Evolutionary conservation across 2,113 vertebrate genomes (phyloP).

Genomic region (Lepus americanus): DNA sequence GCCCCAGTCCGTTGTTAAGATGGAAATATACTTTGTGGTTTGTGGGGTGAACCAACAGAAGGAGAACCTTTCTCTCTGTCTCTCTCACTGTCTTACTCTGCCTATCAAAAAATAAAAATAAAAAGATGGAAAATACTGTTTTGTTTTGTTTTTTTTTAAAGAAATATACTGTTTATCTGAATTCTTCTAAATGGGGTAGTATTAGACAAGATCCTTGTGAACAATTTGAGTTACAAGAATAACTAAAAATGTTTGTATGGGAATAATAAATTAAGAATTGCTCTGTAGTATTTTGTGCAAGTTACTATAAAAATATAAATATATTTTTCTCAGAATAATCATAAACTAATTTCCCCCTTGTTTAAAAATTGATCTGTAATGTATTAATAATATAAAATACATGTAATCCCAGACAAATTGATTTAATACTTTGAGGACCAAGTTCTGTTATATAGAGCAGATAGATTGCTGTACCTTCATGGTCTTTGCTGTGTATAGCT

Average conservation of each 20-base stretch:
- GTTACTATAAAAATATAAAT: constrained; percentile 2
- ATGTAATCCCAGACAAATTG: constrained; percentile 11
- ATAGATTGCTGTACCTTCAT: background rate
- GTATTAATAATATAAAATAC: background rate
- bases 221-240: background rate
- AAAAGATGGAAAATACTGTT: no score
- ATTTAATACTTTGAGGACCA: background rate
- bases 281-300: constrained; percentile 23
- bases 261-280: constrained; percentile 55
- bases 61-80: no score
- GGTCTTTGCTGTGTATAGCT: background rate
- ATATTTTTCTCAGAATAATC: background rate
- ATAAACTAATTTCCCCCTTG: background rate
- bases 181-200: background rate
- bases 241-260: background rate
- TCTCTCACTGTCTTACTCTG: no score
- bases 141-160: no score
- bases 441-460: background rate
- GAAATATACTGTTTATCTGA: background rate
- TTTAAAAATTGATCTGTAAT: constrained; percentile 20
- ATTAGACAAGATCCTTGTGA: background rate
- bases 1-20: background rate
- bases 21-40: background rate
- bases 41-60: no score
- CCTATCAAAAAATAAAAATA: no score